phyloP scores from a whole-genome alignment of 2,113 vertebrate species.

The Xenopus borealis region DNA sequence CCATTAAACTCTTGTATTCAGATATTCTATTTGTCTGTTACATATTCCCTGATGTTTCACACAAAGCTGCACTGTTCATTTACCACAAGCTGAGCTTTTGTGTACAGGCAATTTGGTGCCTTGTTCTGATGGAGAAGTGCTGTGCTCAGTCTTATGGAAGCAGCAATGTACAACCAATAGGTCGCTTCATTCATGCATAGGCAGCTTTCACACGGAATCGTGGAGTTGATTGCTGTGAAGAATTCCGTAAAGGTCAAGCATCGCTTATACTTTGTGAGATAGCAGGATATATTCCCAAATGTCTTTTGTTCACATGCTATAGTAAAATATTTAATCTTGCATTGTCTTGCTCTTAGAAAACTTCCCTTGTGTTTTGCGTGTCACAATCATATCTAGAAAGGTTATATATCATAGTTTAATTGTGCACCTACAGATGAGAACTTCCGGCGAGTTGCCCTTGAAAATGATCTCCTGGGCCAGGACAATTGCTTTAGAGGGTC shows the following conservation, averaged over 20 bases:
- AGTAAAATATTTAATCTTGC: too few relatives aligned
- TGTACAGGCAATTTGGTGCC: constrained; percentile 21
- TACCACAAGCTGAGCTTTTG: constrained; percentile 12
- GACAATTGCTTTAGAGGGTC: too few relatives aligned
- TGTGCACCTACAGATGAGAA: too few relatives aligned
- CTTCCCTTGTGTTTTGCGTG: not conserved
- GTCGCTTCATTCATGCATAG: constrained; percentile 9
- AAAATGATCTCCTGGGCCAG: too few relatives aligned
- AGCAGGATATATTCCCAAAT: constrained; percentile 19
- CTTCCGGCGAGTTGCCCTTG: too few relatives aligned
- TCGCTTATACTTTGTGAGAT: constrained; percentile 27
- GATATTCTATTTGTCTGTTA: not conserved
- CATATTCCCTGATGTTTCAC: not conserved
- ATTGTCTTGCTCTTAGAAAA: too few relatives aligned
- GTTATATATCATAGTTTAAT: too few relatives aligned
- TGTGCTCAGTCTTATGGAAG: constrained; percentile 26
- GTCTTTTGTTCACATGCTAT: not conserved
- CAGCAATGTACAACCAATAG: constrained; percentile 9
- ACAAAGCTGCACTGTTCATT: not conserved
- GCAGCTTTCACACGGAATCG: too few relatives aligned
- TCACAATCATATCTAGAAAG: not conserved
- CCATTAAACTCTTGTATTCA: too few relatives aligned
- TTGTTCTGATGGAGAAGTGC: constrained; percentile 5
- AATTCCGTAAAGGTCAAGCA: constrained; percentile 27
- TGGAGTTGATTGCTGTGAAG: too few relatives aligned